Evolutionary conservation across 2,113 vertebrate species (phyloP), one percentile per base, ranked within the genome.

Genomic region (Recurvirostra avosetta): DNA sequence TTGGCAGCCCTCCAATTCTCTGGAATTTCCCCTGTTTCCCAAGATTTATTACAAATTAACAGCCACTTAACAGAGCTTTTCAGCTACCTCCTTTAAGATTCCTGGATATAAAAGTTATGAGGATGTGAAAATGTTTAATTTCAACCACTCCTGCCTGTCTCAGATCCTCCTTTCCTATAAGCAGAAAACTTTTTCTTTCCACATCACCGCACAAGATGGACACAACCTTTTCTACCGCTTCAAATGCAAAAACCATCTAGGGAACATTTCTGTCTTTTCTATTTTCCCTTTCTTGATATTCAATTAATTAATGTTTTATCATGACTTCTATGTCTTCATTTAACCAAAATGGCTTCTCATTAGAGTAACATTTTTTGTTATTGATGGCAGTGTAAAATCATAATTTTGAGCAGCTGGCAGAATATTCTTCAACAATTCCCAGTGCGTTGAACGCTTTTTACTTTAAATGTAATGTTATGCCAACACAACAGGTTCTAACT

Each of bases 401-500:
- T 90, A 82, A 96, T 79, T 95, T 94, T 82, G 77, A 96, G 80
- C 73, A 95, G 94, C 90, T 96, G 92, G 92, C 90, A 96, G 94
- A 96, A 85, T 41, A 87, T 45, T 95, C 93, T 96, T 94, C 70
- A 91, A 74, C 84, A 93, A 96, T 95, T 96, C 94, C 96, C 94
- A 92, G 53, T 75, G 92, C 34, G 45, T 93, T 96, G 92, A 88
- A 75, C 5, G 9, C 73, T 94, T 96, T 94, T 95, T 95, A 92
- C 93, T 94, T 91, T 72, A 92, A 96, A 94, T 91, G 92, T 58
- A 94, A 90, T 94, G 86, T 95, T 96, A 91, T 94, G 95, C 91
- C 93, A 97, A 96, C 92, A 96, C 89, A 96, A 96, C 95, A 96
- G 93, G 94, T 91, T 95, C 93, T 91, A 78, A 96, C 91, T 97